These are phyloP conservation scores for Thaumetopoea pityocampa DNA, from an alignment of 1,140 invertebrate species.

Conservation along the genomic window DNA sequence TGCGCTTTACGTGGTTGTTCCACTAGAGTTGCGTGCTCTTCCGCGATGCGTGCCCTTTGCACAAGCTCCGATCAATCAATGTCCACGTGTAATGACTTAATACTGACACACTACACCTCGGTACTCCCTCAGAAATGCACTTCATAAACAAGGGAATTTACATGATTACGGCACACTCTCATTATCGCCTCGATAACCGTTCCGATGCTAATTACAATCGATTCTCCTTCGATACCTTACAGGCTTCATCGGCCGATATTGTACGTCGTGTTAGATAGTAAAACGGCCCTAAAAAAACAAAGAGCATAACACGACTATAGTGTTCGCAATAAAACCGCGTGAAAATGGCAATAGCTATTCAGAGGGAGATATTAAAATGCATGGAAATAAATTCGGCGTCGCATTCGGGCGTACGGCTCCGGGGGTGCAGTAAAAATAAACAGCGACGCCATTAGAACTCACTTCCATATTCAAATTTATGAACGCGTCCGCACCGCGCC, in stretches of 20 bases:
- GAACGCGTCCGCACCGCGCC: constrained; percentile 53
- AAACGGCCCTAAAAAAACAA: constrained; percentile 49
- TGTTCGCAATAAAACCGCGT: constrained; percentile 66
- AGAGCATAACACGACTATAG: constrained; percentile 43
- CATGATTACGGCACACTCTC: constrained; percentile 39
- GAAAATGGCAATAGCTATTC: constrained; percentile 73
- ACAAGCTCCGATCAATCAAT: constrained; percentile 57
- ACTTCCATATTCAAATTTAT: constrained; percentile 76
- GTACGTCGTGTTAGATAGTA: constrained; percentile 48
- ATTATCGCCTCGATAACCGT: constrained; percentile 45
- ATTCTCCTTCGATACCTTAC: constrained; percentile 39
- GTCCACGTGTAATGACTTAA: constrained; percentile 66
- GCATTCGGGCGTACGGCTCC: constrained; percentile 68
- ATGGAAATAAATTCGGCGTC: constrained; percentile 75
- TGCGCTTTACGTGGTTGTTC: constrained; percentile 4
- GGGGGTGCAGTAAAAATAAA: constrained; percentile 76
- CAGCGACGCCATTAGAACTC: constrained; percentile 74
- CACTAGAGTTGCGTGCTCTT: constrained; percentile 41
- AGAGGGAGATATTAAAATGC: constrained; percentile 75
- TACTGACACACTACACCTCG: constrained; percentile 46
- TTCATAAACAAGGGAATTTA: constrained; percentile 52
- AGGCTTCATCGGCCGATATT: constrained; percentile 55
- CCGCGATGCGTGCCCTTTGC: constrained; percentile 48
- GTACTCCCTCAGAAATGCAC: constrained; percentile 32
- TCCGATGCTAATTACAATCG: constrained; percentile 48